Conservation (phyloP, 2,113 vertebrate species). For the Erpornis zantholeuca region DNA sequence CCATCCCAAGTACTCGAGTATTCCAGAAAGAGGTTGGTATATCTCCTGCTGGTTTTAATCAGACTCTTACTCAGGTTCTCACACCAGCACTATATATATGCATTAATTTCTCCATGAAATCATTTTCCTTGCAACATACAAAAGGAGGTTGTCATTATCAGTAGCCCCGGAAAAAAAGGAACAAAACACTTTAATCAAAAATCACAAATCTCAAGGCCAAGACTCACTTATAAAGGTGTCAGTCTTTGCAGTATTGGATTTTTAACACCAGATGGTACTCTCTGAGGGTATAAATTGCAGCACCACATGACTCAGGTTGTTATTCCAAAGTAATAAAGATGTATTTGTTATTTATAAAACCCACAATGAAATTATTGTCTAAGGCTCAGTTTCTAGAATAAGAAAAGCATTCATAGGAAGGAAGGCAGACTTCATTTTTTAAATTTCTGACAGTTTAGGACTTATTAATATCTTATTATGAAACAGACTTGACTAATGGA, state of each 20-base stretch:
- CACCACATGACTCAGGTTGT: not conserved
- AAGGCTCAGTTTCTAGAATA: not conserved
- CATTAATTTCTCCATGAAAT: not conserved
- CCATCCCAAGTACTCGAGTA: not conserved
- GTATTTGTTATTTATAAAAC: not conserved
- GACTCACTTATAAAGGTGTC: rapidly evolving
- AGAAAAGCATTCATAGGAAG: not conserved
- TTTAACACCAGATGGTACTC: not conserved
- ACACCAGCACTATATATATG: not conserved
- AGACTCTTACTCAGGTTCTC: not conserved
- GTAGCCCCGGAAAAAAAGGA: not conserved
- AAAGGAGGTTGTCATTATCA: not conserved
- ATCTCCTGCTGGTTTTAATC: not conserved
- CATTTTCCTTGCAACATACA: not conserved
- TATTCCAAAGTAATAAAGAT: not conserved
- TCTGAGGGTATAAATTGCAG: not conserved
- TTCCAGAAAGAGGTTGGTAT: not conserved
- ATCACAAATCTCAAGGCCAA: not conserved
- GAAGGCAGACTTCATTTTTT: not conserved
- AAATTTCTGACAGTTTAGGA: not conserved
- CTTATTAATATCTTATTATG: not conserved
- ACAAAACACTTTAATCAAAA: not conserved
- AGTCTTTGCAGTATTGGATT: not conserved
- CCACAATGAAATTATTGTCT: not conserved
- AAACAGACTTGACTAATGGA: not conserved